Percentiles rank a stretch among this genome's conserved stretches.
Conservation (phyloP, 2,888 invertebrate genomes). For the Pristionchus japonicus region DNA sequence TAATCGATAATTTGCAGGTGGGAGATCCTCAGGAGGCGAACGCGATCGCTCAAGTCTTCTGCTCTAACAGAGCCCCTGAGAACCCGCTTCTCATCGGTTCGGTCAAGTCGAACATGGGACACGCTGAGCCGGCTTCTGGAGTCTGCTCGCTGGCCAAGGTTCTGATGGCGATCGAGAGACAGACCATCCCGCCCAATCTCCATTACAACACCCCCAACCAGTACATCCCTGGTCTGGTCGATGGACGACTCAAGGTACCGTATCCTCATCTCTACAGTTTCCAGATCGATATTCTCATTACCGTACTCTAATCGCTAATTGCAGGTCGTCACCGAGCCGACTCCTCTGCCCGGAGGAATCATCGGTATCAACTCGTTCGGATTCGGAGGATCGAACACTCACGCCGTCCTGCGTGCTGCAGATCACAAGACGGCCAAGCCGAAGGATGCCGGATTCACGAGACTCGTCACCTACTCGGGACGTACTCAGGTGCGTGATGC, state of each 20-base stretch:
- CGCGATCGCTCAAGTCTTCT: constrained; percentile 92
- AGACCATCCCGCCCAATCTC: constrained; percentile 90
- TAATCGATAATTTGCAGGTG: constrained; percentile 76
- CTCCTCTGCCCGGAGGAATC: constrained; percentile 90
- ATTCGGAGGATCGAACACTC: constrained; percentile 96
- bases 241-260: constrained; percentile 86
- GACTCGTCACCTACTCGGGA: constrained; percentile 82
- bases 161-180: constrained; percentile 91
- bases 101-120: constrained; percentile 98
- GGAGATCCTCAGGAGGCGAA: constrained; percentile 99
- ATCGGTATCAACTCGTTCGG: constrained; percentile 96
- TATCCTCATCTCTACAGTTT: background rate
- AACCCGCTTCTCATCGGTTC: constrained; percentile 91
- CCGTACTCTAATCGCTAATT: background rate
- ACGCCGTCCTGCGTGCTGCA: constrained; percentile 82
- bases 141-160: constrained; percentile 77
- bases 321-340: constrained; percentile 85
- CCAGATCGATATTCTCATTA: background rate
- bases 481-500: constrained; percentile 81
- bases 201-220: constrained; percentile 90
- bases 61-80: constrained; percentile 82
- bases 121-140: constrained; percentile 87
- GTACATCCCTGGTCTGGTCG: constrained; percentile 90
- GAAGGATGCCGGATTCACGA: constrained; percentile 81
- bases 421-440: constrained; percentile 52